Conservation (phyloP, 2,113 vertebrate species). For the Plecotus auritus region DNA sequence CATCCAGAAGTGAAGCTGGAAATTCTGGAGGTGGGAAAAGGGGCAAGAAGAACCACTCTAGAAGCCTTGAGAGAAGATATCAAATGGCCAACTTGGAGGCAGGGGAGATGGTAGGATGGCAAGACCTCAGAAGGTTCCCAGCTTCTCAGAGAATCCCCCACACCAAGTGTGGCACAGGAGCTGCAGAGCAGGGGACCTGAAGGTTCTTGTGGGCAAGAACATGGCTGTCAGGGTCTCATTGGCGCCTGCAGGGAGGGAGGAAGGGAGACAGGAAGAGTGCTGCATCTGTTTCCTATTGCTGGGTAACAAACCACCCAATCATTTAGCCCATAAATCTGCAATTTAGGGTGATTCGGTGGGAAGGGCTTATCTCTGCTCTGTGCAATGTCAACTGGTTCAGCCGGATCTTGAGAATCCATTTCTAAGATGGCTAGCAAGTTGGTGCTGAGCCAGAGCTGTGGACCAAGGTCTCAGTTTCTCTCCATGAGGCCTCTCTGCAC, state of each 20-base stretch:
- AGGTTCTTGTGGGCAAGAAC: neutral
- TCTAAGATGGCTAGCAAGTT: neutral
- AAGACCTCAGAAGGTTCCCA: neutral
- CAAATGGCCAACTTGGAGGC: neutral
- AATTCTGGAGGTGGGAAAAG: neutral
- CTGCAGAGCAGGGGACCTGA: neutral
- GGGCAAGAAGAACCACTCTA: neutral
- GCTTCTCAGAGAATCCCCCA: neutral
- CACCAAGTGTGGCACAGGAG: neutral
- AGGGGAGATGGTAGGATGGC: neutral
- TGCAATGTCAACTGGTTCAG: neutral
- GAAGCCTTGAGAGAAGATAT: neutral
- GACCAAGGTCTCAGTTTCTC: neutral
- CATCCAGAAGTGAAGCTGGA: neutral
- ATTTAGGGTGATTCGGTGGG: neutral
- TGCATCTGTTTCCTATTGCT: neutral
- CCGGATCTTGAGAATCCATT: neutral
- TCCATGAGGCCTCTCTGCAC: neutral
- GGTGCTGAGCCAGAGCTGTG: neutral
- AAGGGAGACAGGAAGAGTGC: neutral
- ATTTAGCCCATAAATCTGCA: neutral
- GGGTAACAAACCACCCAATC: neutral
- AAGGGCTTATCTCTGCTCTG: neutral
- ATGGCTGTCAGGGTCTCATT: neutral
- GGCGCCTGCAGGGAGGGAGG: neutral